Conservation (phyloP, 1,140 invertebrate species). For the Drosophila nigrodunni region DNA sequence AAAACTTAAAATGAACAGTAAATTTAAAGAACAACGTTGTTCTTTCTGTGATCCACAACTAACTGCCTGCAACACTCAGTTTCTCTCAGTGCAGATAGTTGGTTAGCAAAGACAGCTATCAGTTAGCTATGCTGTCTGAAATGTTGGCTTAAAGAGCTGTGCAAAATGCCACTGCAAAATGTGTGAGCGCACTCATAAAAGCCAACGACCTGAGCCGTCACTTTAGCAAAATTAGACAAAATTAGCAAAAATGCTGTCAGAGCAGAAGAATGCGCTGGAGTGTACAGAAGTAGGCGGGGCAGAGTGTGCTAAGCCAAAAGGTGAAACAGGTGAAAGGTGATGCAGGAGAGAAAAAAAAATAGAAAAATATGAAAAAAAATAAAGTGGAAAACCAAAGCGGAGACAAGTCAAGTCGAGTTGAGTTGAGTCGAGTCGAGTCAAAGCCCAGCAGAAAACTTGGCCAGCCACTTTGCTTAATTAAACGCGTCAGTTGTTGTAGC, state of each 20-base stretch:
- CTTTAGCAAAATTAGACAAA: constrained; percentile 68
- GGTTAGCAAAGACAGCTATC: not conserved
- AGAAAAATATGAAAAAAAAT: too few relatives aligned
- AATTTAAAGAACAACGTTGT: too few relatives aligned
- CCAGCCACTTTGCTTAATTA: constrained; percentile 81
- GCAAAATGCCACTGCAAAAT: constrained; percentile 19
- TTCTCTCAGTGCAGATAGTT: not conserved
- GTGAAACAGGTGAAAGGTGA: constrained; percentile 6
- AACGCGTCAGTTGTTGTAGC: constrained; percentile 64
- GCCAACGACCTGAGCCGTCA: constrained; percentile 48
- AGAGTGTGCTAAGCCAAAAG: constrained; percentile 8
- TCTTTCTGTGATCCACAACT: too few relatives aligned
- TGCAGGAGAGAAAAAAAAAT: not conserved
- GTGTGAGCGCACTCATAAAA: constrained; percentile 43
- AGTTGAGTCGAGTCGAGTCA: not conserved
- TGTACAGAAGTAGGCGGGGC: not conserved
- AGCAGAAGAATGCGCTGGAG: constrained; percentile 1
- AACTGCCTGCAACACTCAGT: too few relatives aligned
- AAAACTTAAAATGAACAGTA: too few relatives aligned
- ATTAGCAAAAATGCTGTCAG: constrained; percentile 57
- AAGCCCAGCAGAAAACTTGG: constrained; percentile 48
- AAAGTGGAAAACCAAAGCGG: constrained; percentile 17
- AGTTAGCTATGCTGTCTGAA: constrained; percentile 13
- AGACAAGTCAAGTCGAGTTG: not conserved
- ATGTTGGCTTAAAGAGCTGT: constrained; percentile 12